phyloP scores from a whole-genome alignment of 1,140 invertebrate genomes.

The Diprion similis region DNA sequence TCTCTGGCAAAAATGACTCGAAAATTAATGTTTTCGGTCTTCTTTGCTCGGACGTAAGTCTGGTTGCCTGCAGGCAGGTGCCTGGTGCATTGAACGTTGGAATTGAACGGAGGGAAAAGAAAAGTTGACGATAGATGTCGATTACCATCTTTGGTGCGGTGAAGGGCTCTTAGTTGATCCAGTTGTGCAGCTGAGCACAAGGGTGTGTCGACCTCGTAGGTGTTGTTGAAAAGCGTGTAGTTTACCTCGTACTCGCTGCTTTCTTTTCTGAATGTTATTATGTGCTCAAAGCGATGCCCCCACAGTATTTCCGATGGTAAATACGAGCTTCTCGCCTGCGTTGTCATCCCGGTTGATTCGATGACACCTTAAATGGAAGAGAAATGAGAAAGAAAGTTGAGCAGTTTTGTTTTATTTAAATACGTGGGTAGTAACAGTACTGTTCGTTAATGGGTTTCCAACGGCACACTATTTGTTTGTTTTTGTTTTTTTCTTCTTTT shows the following conservation, averaged over 20 bases:
- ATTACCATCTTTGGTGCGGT: conserved; percentile 46
- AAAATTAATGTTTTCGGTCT: too few relatives aligned
- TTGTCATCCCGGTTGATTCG: conserved; percentile 89
- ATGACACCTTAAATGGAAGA: conserved; percentile 60
- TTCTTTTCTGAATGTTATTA: conserved; percentile 92
- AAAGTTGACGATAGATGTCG: too few relatives aligned
- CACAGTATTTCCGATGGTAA: conserved; percentile 92
- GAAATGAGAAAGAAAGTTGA: too few relatives aligned
- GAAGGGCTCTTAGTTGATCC: conserved; percentile 42
- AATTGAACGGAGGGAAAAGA: too few relatives aligned
- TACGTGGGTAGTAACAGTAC: too few relatives aligned
- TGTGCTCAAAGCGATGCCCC: conserved; percentile 89
- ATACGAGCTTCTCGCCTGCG: conserved; percentile 90
- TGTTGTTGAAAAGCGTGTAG: conserved; percentile 93
- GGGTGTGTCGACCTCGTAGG: conserved; percentile 89
- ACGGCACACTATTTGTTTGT: too few relatives aligned
- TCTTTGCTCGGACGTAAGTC: background rate
- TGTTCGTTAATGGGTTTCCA: too few relatives aligned
- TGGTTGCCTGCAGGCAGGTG: background rate
- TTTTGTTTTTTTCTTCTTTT: too few relatives aligned
- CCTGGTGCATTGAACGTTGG: too few relatives aligned
- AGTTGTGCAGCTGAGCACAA: conserved; percentile 72
- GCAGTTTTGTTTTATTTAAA: too few relatives aligned
- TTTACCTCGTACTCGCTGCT: conserved; percentile 93
- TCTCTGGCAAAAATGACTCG: too few relatives aligned